Evolutionary conservation across 1,140 invertebrate species (phyloP), one percentile per base, ranked within the genome.

Genomic region (Drosophila lowei): DNA sequence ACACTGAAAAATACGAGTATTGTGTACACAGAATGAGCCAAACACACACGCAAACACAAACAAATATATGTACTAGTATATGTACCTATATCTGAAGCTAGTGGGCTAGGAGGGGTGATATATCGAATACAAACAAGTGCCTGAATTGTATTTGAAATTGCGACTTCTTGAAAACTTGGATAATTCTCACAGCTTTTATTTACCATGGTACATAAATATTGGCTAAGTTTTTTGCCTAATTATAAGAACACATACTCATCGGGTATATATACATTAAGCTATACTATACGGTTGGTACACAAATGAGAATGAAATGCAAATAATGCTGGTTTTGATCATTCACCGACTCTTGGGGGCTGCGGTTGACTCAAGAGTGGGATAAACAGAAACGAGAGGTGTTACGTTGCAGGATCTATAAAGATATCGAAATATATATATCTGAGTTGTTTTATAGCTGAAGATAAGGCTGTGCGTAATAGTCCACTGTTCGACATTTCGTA

Each of bases 191-290:
- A 67, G 49, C 16, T 67, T 11, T 13, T 66, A n/a, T 54, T 54
- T 66, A 30, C 23, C 42, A 30, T 68, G 52, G 2, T 16, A 30
- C 18, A 52, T 47, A 53, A 65, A 65, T 73, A 73, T 64, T 72
- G n/a, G 41, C 41, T 5, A 15, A 15, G 30, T 34, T 41, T 48
- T 58, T 72, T 72, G 58, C 38, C 28, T 63, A 72, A 72, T 63
- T 72, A 43, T 63, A 43, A 16, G 61, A 42, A 73, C 47, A 59
- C 5, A 70, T 21, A 47, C 16, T 38, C n/a, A 65, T 38, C 18
- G 44, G 28, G 11, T 25, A n/a, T 38, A 13, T 38, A n/a, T 30
- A 18, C 34, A 15, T 2, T 25, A 5, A 4, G 23, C 0, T 25
- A 25, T 25, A 30, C 30, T 28, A 16, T 44, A 23, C 21, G 23